These are phyloP conservation scores for Rhaphigaster nebulosa DNA, from an alignment of 2,888 invertebrate species.

Conservation along the genomic window DNA sequence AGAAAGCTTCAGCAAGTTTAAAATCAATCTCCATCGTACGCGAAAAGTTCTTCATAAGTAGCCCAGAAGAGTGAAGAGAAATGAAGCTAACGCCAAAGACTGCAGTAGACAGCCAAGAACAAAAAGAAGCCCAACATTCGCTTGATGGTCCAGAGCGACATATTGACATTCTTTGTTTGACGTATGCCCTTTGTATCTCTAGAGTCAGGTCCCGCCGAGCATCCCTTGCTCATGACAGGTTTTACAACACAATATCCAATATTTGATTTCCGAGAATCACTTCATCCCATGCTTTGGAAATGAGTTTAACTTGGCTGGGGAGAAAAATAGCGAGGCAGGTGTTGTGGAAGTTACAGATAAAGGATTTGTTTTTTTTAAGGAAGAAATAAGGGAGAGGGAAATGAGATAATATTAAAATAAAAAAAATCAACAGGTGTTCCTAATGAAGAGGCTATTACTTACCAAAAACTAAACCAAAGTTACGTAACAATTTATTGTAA, in stretches of 20 bases:
- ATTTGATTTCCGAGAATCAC: neutral
- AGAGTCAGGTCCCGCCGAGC: neutral
- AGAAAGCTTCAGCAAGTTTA: too few species aligned
- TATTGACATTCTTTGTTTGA: slow-evolving; percentile 9
- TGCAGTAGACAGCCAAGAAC: neutral
- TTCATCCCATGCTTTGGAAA: neutral
- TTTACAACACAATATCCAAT: neutral
- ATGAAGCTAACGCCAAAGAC: neutral
- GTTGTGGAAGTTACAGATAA: neutral
- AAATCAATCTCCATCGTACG: too few species aligned
- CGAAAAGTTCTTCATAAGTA: too few species aligned
- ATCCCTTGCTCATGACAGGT: neutral
- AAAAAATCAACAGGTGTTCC: too few species aligned
- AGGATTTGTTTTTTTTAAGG: neutral
- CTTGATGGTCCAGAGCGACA: neutral
- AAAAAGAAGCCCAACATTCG: neutral
- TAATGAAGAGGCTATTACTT: too few species aligned
- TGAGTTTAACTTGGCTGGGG: neutral
- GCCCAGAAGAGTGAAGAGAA: too few species aligned
- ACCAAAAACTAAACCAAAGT: too few species aligned
- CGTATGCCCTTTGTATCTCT: neutral
- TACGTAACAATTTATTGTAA: too few species aligned
- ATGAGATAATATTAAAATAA: too few species aligned
- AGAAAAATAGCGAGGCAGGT: neutral
- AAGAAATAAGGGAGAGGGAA: neutral